Conservation (phyloP, 2,113 vertebrate species). For the Rissa tridactyla region DNA sequence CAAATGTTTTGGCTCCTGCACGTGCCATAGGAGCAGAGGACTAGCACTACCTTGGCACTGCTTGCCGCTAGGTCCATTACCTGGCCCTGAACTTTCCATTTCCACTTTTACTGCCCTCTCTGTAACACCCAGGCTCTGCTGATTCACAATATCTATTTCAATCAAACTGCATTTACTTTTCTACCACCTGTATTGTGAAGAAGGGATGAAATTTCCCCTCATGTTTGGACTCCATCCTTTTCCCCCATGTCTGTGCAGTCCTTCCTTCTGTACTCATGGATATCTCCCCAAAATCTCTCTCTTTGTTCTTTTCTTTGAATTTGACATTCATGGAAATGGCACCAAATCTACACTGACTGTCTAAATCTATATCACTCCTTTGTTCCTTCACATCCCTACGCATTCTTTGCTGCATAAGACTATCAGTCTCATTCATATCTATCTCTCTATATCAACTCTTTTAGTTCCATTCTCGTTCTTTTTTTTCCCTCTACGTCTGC, state of each 20-base stretch:
- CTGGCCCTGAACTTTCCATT: background rate
- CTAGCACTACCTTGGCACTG: background rate
- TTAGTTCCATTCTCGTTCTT: background rate
- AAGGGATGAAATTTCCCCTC: background rate
- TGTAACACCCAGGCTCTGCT: background rate
- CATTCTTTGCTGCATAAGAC: background rate
- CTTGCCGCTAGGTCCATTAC: background rate
- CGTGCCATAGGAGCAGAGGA: background rate
- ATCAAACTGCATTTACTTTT: background rate
- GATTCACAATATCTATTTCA: background rate
- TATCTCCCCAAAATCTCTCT: background rate
- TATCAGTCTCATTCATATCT: background rate
- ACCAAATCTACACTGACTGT: background rate
- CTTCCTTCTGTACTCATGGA: background rate
- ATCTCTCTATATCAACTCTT: background rate
- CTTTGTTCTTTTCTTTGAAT: background rate
- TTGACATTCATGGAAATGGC: background rate
- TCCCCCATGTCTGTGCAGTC: background rate
- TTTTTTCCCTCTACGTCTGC: background rate
- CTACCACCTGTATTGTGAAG: background rate
- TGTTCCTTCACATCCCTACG: background rate
- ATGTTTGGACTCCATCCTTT: background rate
- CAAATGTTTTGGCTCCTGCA: background rate
- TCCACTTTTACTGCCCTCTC: background rate
- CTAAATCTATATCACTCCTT: background rate